Evolutionary conservation across 1,140 invertebrate species (phyloP).

Genomic region (Odontomachus brunneus): DNA sequence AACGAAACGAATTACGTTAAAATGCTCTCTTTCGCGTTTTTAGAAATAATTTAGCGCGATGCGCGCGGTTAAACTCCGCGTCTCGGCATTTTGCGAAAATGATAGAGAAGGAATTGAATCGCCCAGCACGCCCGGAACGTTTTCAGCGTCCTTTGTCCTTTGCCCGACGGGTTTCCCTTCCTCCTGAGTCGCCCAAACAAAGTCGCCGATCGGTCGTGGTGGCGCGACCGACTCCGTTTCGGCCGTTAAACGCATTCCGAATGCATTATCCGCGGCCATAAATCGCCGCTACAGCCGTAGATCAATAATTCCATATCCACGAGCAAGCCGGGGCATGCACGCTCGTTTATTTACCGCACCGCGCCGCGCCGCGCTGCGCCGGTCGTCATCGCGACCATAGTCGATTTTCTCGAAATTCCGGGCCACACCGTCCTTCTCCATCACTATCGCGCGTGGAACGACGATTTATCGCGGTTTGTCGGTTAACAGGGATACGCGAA

Average conservation of each 20-base stretch:
- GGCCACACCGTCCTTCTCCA: constrained; percentile 51
- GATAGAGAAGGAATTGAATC: constrained; percentile 39
- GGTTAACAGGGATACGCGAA: constrained; percentile 43
- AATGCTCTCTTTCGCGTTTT: neutral
- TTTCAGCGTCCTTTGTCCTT: constrained; percentile 41
- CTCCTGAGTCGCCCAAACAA: constrained; percentile 67
- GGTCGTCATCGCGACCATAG: constrained; percentile 52
- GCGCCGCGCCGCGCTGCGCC: constrained; percentile 56
- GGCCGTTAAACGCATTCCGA: constrained; percentile 78
- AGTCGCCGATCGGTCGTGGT: constrained; percentile 65
- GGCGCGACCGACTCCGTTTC: constrained; percentile 63
- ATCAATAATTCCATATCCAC: constrained; percentile 81
- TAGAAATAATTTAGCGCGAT: constrained; percentile 1
- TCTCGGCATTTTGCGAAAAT: constrained; percentile 11
- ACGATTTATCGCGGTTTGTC: constrained; percentile 63
- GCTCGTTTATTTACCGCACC: constrained; percentile 72
- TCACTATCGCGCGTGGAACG: constrained; percentile 47
- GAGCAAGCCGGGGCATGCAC: constrained; percentile 67
- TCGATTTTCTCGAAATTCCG: constrained; percentile 68
- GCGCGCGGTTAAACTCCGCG: neutral
- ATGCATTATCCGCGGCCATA: constrained; percentile 80
- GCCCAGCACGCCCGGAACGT: constrained; percentile 49
- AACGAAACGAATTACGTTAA: constrained; percentile 8
- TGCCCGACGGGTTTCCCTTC: constrained; percentile 32
- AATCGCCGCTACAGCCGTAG: constrained; percentile 78